Evolutionary conservation across 2,113 vertebrate species (phyloP).

Genomic region (Crotalus viridis): DNA sequence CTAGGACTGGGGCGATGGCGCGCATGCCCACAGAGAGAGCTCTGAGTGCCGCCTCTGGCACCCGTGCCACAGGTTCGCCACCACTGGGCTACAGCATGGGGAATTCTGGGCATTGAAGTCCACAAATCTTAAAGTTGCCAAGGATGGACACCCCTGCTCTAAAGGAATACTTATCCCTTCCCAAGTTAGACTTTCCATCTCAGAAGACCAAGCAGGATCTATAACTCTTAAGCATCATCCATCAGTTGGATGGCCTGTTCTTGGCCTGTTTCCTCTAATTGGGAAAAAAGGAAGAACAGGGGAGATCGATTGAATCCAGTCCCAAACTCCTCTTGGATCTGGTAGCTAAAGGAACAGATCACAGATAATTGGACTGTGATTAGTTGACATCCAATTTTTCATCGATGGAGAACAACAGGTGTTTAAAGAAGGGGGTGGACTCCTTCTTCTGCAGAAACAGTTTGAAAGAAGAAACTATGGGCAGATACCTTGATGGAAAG

Average conservation of each 20-base stretch:
- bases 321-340: background rate
- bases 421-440: background rate
- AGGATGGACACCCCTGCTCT: background rate
- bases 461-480: background rate
- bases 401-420: constrained; percentile 76
- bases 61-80: no score
- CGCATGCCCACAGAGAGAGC: no score
- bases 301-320: background rate
- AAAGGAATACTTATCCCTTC: background rate
- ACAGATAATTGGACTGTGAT: constrained; percentile 82
- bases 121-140: no score
- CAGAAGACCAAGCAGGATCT: background rate
- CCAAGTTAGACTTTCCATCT: background rate
- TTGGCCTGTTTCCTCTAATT: no score
- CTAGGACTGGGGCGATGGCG: no score
- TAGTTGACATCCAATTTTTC: constrained; percentile 84
- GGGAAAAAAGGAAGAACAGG: background rate
- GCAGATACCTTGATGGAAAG: no score
- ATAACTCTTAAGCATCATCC: no score
- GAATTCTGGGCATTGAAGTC: no score
- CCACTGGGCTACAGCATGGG: no score
- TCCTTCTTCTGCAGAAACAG: background rate
- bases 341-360: constrained; percentile 69
- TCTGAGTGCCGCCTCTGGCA: no score
- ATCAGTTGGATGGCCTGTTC: no score